Conservation (phyloP, 23 tunicate species). For the Ciona savignyi region DNA sequence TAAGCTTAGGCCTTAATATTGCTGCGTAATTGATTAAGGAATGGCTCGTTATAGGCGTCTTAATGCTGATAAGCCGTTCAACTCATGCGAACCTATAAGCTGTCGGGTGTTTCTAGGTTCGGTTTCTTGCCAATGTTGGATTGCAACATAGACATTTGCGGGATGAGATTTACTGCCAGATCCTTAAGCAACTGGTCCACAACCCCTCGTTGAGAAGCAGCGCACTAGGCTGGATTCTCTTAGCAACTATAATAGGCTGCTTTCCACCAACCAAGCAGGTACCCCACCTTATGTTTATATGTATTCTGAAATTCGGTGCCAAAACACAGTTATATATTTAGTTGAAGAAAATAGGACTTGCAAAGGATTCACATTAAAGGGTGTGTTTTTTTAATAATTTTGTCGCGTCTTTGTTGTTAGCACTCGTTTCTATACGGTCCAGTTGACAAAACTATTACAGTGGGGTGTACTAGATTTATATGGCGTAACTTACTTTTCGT, state of each 20-base stretch:
- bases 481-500: too few relatives aligned
- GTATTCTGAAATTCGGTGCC: background rate
- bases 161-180: conserved; percentile 77
- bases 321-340: background rate
- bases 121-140: conserved; percentile 46
- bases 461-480: too few relatives aligned
- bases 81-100: background rate
- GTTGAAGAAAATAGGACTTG: background rate
- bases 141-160: conserved; percentile 33
- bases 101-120: conserved; percentile 32
- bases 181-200: conserved; percentile 60
- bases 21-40: too few relatives aligned
- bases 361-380: background rate
- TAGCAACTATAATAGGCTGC: conserved; percentile 46
- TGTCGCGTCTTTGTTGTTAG: too few relatives aligned
- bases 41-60: background rate
- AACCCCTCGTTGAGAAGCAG: conserved; percentile 66
- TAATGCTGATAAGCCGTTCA: background rate
- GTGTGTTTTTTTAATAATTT: too few relatives aligned
- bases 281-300: too few relatives aligned
- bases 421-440: too few relatives aligned
- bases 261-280: conserved; percentile 69
- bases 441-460: too few relatives aligned
- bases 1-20: too few relatives aligned
- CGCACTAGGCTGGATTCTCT: conserved; percentile 82